These are phyloP conservation scores for Chondrosia reniformis DNA, from an alignment of 37 sponge, comb jelly and placozoan genomes.

Conservation along the genomic window DNA sequence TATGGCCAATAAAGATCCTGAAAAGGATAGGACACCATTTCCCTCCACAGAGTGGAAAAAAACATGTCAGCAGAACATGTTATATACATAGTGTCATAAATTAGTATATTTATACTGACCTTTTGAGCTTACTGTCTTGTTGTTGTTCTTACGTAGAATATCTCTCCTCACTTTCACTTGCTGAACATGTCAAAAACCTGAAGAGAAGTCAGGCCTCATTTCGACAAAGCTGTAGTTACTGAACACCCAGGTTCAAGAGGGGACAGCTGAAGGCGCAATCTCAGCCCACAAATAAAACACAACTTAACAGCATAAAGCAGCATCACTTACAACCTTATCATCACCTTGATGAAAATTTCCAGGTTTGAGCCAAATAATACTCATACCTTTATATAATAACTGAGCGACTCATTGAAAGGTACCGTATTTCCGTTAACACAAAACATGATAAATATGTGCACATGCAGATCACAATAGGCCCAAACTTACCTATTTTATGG, in stretches of 20 bases:
- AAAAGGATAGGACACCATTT: background rate
- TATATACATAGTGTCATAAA: background rate
- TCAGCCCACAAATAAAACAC: background rate
- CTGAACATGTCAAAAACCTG: slow-evolving; percentile 1
- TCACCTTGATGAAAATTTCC: slow-evolving; percentile 7
- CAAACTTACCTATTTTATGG: background rate
- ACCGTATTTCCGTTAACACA: background rate
- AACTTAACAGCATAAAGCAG: background rate
- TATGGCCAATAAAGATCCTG: background rate
- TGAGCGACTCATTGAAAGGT: too few species aligned
- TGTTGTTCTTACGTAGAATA: background rate
- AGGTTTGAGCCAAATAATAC: too few species aligned
- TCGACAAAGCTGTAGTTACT: too few species aligned
- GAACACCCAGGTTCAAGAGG: too few species aligned
- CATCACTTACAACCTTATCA: slow-evolving; percentile 11
- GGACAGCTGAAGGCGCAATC: too few species aligned
- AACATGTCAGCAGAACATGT: background rate
- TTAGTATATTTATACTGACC: background rate
- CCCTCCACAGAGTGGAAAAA: slow-evolving; percentile 20
- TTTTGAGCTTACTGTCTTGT: background rate
- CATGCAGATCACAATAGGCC: background rate
- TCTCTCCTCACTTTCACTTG: background rate
- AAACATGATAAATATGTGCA: background rate
- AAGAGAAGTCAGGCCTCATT: too few species aligned
- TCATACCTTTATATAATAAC: too few species aligned